Evolutionary conservation across 2,797 vertebrate species (phyloP).

Genomic region (Acrossocheilus fasciatus): DNA sequence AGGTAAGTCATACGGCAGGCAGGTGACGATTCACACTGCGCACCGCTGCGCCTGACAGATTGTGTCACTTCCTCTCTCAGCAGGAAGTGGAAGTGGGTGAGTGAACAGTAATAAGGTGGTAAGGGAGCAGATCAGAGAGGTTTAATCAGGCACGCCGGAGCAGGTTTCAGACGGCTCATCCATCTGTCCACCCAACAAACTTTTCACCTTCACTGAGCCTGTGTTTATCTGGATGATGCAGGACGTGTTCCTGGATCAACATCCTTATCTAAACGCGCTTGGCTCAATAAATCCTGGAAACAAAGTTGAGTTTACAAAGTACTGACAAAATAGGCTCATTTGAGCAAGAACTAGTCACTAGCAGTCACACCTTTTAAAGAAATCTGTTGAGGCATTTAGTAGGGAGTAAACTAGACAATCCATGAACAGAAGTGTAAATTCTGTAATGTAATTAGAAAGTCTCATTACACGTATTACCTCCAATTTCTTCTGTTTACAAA

Average conservation of each 20-base stretch:
- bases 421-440: background rate
- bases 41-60: slow-evolving; percentile 34
- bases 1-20: slow-evolving; percentile 1
- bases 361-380: background rate
- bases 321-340: background rate
- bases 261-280: background rate
- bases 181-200: slow-evolving; percentile 41
- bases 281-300: background rate
- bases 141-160: slow-evolving; percentile 38
- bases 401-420: background rate
- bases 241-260: background rate
- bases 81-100: slow-evolving; percentile 41
- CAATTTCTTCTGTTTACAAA: background rate
- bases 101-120: slow-evolving; percentile 40
- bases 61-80: slow-evolving; percentile 50
- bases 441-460: background rate
- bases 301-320: background rate
- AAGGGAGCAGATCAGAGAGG: slow-evolving; percentile 23
- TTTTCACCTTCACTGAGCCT: slow-evolving; percentile 29
- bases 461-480: background rate
- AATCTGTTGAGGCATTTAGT: background rate
- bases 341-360: background rate
- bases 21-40: slow-evolving; percentile 19
- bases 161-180: slow-evolving; percentile 39
- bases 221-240: slow-evolving; percentile 23